Conservation (phyloP, 1,140 invertebrate species). For the Drosophila nikananu region DNA sequence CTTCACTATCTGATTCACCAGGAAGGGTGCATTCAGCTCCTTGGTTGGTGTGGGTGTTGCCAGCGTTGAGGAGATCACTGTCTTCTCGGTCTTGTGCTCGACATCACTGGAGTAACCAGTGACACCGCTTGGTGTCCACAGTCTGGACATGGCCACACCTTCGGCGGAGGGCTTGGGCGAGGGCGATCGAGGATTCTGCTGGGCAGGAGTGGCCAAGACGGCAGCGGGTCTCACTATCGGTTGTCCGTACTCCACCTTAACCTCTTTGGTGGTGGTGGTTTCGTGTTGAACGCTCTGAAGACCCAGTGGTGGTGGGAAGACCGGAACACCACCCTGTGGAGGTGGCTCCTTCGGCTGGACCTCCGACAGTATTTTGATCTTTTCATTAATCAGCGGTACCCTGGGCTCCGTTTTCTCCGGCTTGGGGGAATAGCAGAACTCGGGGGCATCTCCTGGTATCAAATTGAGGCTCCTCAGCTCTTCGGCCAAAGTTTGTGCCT, state of each 20-base stretch:
- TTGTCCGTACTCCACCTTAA: slow-evolving; percentile 76
- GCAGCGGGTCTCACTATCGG: slow-evolving; percentile 84
- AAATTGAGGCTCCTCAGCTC: slow-evolving; percentile 87
- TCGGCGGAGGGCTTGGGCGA: slow-evolving; percentile 87
- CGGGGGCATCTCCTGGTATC: slow-evolving; percentile 90
- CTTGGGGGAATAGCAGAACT: slow-evolving; percentile 89
- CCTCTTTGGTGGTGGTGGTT: slow-evolving; percentile 63
- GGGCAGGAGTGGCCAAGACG: slow-evolving; percentile 70
- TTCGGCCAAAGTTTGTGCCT: slow-evolving; percentile 58
- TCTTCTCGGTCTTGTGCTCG: slow-evolving; percentile 59
- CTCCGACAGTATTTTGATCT: slow-evolving; percentile 89
- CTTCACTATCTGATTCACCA: slow-evolving; percentile 85
- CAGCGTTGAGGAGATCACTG: slow-evolving; percentile 69
- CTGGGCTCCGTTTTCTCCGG: slow-evolving; percentile 61
- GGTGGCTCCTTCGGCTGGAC: slow-evolving; percentile 88
- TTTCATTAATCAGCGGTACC: slow-evolving; percentile 87
- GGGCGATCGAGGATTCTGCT: slow-evolving; percentile 68
- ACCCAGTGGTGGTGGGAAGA: slow-evolving; percentile 34
- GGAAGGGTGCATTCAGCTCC: slow-evolving; percentile 86
- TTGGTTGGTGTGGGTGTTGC: slow-evolving; percentile 73
- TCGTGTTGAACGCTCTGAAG: slow-evolving; percentile 74
- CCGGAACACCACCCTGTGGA: slow-evolving; percentile 83
- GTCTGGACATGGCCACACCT: slow-evolving; percentile 88
- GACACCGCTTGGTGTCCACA: slow-evolving; percentile 86
- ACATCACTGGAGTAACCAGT: slow-evolving; percentile 59